phyloP scores from a whole-genome alignment of 2,113 vertebrate genomes.

The Misgurnus anguillicaudatus region DNA sequence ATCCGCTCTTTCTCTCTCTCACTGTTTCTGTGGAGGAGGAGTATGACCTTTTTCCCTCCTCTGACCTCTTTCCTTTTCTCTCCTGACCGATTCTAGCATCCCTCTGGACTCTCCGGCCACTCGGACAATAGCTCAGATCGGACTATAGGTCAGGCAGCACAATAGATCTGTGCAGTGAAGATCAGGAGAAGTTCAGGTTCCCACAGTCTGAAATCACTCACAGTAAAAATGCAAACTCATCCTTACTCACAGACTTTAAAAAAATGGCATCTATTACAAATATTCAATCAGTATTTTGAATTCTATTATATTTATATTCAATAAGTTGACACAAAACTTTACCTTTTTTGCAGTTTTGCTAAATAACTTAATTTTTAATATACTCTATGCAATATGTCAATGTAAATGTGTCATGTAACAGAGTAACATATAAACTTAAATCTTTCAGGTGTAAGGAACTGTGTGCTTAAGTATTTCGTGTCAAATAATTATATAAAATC shows the following conservation, averaged over 20 bases:
- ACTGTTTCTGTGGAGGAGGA: conserved; percentile 49
- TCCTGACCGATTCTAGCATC: conserved; percentile 1
- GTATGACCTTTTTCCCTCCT: conserved; percentile 51
- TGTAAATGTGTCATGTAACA: no score
- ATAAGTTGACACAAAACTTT: no score
- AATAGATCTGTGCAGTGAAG: conserved; percentile 59
- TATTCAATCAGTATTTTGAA: background rate
- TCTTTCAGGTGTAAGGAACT: no score
- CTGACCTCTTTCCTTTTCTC: background rate
- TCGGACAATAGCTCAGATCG: conserved; percentile 42
- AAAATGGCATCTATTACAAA: background rate
- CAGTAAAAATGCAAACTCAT: background rate
- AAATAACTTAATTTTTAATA: no score
- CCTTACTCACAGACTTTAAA: background rate
- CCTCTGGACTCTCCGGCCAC: conserved; percentile 59
- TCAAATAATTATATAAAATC: no score
- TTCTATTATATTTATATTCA: no score
- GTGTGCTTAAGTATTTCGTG: no score
- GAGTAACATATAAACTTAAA: no score
- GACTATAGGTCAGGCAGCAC: conserved; percentile 7
- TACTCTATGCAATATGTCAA: no score
- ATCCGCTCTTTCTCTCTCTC: conserved; percentile 68
- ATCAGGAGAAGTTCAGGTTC: conserved; percentile 38
- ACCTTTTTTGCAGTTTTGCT: no score
- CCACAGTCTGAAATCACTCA: conserved; percentile 34